These are phyloP conservation scores for Ammospiza maritima DNA, from an alignment of 2,797 vertebrate genomes.

Conservation along the genomic window DNA sequence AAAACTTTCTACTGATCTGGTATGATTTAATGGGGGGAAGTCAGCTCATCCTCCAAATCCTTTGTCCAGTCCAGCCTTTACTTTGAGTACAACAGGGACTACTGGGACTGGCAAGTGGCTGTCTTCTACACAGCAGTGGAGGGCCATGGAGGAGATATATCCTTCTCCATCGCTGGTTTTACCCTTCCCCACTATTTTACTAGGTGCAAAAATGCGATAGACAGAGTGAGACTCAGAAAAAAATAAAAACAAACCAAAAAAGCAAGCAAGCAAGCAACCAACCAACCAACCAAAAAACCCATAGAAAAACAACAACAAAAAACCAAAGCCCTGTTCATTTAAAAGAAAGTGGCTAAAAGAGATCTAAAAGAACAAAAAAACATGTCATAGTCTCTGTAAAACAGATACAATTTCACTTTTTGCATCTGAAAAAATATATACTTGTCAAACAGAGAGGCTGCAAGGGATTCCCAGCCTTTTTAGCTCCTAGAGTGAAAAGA, in stretches of 20 bases:
- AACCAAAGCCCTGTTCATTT: not conserved
- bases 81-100: not conserved
- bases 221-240: not conserved
- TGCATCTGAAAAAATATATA: not conserved
- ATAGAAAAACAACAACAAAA: not conserved
- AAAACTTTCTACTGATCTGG: not conserved
- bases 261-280: too few relatives aligned
- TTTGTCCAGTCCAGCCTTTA: not conserved
- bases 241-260: not conserved
- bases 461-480: not conserved
- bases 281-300: rapidly evolving
- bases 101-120: not conserved
- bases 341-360: not conserved
- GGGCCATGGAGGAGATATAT: not conserved
- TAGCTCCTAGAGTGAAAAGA: not conserved
- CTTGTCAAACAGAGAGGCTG: not conserved
- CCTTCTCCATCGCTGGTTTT: not conserved
- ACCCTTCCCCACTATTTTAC: not conserved
- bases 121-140: not conserved
- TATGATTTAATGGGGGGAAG: not conserved
- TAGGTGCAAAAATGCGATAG: not conserved
- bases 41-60: not conserved
- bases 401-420: not conserved
- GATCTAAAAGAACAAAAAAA: not conserved
- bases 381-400: not conserved